Percentiles rank a stretch among this genome's conserved stretches.
Evolutionary conservation across 1,140 invertebrate genomes (phyloP).

Genomic region (Zaprionus camerounensis): DNA sequence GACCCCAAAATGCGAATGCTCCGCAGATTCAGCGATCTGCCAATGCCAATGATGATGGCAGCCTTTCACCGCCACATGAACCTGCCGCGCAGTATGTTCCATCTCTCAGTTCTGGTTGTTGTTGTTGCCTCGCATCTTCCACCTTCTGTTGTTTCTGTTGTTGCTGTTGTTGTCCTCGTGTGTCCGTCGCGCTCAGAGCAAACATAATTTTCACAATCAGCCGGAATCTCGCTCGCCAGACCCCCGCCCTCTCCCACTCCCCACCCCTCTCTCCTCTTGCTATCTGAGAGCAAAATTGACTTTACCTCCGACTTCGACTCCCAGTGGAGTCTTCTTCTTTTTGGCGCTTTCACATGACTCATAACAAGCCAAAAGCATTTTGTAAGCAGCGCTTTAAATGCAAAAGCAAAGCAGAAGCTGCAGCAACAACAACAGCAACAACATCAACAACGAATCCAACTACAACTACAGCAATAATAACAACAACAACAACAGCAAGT

Average conservation of each 20-base stretch:
- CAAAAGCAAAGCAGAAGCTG: conserved; percentile 57
- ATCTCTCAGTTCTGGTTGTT: conserved; percentile 8
- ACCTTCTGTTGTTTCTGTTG: conserved; percentile 3
- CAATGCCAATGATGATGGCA: conserved; percentile 64
- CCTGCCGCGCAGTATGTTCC: conserved; percentile 54
- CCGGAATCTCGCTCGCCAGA: conserved; percentile 60
- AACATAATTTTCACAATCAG: conserved; percentile 81
- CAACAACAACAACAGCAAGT: conserved; percentile 33
- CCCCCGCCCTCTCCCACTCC: conserved; percentile 46
- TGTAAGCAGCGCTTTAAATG: conserved; percentile 62
- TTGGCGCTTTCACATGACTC: conserved; percentile 79
- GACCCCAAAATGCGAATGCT: conserved; percentile 33
- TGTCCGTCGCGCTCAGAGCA: conserved; percentile 67
- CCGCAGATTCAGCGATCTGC: neutral
- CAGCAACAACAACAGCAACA: conserved; percentile 30
- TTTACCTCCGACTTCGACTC: conserved; percentile 22
- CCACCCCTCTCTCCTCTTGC: conserved; percentile 30
- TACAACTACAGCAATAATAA: conserved; percentile 30
- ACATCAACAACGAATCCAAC: conserved; percentile 21
- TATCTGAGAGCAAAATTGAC: neutral
- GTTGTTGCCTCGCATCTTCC: conserved; percentile 16
- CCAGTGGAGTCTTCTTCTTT: conserved; percentile 35
- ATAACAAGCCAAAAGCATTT: conserved; percentile 73
- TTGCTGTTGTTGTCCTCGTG: conserved; percentile 35
- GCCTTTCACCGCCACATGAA: conserved; percentile 80